Evolutionary conservation across 1,140 invertebrate genomes (phyloP).

Genomic region (Araneus ventricosus): DNA sequence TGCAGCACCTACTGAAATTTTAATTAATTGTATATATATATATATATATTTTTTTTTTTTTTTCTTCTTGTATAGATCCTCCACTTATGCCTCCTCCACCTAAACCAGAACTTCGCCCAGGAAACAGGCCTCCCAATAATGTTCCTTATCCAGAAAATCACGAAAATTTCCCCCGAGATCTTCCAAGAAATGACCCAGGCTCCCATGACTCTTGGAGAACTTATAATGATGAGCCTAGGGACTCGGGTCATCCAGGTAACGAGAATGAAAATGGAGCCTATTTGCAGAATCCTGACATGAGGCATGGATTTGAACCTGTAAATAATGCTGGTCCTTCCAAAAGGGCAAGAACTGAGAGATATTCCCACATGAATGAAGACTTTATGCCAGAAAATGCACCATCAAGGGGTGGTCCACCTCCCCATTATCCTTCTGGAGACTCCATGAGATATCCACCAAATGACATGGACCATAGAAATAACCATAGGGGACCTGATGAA

Average conservation of each 20-base stretch:
- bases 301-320: conserved; percentile 8
- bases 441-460: not conserved
- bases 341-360: not conserved
- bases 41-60: no score
- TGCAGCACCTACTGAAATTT: no score
- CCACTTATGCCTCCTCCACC: conserved; percentile 10
- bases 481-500: conserved; percentile 26
- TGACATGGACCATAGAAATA: conserved; percentile 58
- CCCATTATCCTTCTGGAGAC: conserved; percentile 34
- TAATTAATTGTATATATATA: no score
- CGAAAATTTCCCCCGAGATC: conserved; percentile 51
- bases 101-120: not conserved
- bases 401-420: conserved; percentile 26
- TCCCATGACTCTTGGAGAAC: conserved; percentile 20
- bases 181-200: conserved; percentile 18
- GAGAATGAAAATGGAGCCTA: not conserved
- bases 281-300: not conserved
- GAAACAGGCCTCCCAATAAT: conserved; percentile 2
- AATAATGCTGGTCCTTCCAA: conserved; percentile 20
- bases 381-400: conserved; percentile 18
- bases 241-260: not conserved
- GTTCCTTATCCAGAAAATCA: conserved; percentile 46
- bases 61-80: not conserved
- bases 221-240: not conserved
- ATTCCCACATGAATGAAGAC: not conserved